Conservation (phyloP, 2,888 invertebrate species). For the Drosophila pegasa region DNA sequence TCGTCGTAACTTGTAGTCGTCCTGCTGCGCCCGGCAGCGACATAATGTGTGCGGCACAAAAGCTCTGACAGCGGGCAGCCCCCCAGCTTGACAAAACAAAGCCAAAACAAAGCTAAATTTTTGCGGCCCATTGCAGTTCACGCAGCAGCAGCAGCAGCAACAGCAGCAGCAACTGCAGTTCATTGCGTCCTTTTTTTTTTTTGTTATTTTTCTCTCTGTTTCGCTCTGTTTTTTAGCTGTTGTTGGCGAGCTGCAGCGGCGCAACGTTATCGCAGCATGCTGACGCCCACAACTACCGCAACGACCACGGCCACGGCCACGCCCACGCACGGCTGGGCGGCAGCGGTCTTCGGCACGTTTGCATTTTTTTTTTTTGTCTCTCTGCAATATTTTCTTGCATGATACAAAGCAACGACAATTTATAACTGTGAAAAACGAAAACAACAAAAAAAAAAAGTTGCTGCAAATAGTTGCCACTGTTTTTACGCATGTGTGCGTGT, state of each 20-base stretch:
- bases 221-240: neutral
- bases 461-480: conserved; percentile 47
- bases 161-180: neutral
- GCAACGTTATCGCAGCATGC: conserved; percentile 47
- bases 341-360: conserved; percentile 36
- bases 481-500: conserved; percentile 11
- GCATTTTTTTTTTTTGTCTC: conserved; percentile 41
- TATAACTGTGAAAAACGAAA: conserved; percentile 17
- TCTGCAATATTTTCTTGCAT: conserved; percentile 48
- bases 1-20: neutral
- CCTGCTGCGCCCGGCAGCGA: conserved; percentile 17
- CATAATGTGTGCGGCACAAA: conserved; percentile 12
- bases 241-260: conserved; percentile 10
- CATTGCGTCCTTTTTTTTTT: neutral
- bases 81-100: conserved; percentile 23
- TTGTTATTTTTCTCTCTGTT: neutral
- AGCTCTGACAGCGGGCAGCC: conserved; percentile 4
- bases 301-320: conserved; percentile 5
- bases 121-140: conserved; percentile 9
- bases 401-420: conserved; percentile 56
- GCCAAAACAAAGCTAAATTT: conserved; percentile 16
- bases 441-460: conserved; percentile 21
- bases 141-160: no score
- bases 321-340: conserved; percentile 9
- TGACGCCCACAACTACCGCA: neutral